phyloP scores from a whole-genome alignment of 2,888 invertebrate genomes.

The Toxonevra muliebris region DNA sequence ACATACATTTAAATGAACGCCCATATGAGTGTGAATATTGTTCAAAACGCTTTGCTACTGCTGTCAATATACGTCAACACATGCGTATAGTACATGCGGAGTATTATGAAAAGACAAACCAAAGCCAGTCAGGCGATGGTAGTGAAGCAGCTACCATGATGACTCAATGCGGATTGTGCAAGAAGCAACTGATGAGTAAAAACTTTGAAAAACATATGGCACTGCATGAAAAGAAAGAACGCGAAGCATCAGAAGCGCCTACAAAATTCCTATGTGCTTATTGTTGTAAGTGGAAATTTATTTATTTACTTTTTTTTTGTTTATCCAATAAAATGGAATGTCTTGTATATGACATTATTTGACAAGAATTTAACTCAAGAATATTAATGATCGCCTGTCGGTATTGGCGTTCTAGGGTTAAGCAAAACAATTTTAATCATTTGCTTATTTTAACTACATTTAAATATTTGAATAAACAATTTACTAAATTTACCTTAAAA shows the following conservation, averaged over 20 bases:
- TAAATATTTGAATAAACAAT: not conserved
- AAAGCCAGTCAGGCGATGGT: not conserved
- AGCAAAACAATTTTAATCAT: no score
- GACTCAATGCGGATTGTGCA: constrained; percentile 40
- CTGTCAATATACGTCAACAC: constrained; percentile 32
- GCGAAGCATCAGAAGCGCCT: constrained; percentile 21
- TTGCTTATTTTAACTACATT: not conserved
- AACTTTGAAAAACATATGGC: constrained; percentile 42
- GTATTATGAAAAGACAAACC: constrained; percentile 26
- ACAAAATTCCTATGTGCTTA: constrained; percentile 38
- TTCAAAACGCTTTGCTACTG: constrained; percentile 29
- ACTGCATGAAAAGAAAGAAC: constrained; percentile 39
- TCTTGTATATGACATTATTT: constrained; percentile 15
- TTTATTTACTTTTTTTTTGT: constrained; percentile 4
- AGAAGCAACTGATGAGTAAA: constrained; percentile 35
- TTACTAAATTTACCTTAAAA: not conserved
- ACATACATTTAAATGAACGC: constrained; percentile 30
- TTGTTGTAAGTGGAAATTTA: constrained; percentile 42
- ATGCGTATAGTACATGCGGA: constrained; percentile 33
- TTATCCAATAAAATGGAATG: not conserved
- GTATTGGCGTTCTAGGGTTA: no score
- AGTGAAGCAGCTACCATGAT: constrained; percentile 15
- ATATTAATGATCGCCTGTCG: not conserved
- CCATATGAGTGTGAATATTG: constrained; percentile 32
- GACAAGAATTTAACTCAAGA: not conserved